Percentiles rank a stretch among this genome's conserved stretches.
Conservation (phyloP, 2,888 invertebrate genomes). For the Leucania comma region DNA sequence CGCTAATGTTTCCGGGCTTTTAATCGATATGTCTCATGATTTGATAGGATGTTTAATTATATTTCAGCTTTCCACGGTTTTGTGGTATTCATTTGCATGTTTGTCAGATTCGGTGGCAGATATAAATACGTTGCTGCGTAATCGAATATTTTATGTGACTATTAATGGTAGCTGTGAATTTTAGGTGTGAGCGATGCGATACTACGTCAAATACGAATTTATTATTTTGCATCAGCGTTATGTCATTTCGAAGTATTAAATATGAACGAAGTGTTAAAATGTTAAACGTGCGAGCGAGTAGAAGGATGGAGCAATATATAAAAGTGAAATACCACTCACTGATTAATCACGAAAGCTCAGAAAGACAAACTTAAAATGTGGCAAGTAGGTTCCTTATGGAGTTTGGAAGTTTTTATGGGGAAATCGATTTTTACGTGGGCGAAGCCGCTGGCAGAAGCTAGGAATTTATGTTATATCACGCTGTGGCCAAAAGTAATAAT, state of each 20-base stretch:
- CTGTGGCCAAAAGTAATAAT: too few relatives aligned
- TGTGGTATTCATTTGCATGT: constrained; percentile 37
- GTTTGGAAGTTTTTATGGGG: too few relatives aligned
- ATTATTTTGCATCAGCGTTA: constrained; percentile 21
- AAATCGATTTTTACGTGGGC: too few relatives aligned
- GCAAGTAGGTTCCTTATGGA: too few relatives aligned
- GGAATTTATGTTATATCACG: too few relatives aligned
- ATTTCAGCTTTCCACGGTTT: constrained; percentile 35
- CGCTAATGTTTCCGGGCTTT: constrained; percentile 28
- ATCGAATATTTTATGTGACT: constrained; percentile 58
- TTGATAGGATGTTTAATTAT: constrained; percentile 35
- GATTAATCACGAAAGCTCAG: too few relatives aligned
- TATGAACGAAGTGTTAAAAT: too few relatives aligned
- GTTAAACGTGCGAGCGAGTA: too few relatives aligned
- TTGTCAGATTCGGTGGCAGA: constrained; percentile 46
- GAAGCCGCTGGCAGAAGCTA: too few relatives aligned
- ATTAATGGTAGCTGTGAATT: constrained; percentile 62
- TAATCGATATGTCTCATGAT: constrained; percentile 35
- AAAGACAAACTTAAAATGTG: too few relatives aligned
- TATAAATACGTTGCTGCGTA: constrained; percentile 52
- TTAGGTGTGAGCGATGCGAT: constrained; percentile 34
- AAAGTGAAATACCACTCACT: too few relatives aligned
- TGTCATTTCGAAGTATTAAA: constrained; percentile 12
- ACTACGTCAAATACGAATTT: constrained; percentile 24
- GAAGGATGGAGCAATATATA: too few relatives aligned